Conservation (phyloP, 2,797 vertebrate genomes). For the Cacajao melanocephalus region DNA sequence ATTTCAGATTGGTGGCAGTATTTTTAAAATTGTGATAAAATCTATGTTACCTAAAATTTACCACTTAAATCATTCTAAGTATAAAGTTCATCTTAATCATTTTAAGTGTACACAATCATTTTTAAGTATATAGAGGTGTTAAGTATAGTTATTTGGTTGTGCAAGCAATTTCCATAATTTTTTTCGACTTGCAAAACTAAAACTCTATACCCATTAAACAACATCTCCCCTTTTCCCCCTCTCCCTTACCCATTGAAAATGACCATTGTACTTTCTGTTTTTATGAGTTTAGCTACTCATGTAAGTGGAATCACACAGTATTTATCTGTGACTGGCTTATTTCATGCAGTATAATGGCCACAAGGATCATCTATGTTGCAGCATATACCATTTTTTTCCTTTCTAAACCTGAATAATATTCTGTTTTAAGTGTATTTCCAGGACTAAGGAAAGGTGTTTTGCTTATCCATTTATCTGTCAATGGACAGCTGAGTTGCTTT, state of each 20-base stretch:
- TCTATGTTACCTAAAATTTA: background rate
- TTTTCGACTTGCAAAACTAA: background rate
- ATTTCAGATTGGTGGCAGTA: background rate
- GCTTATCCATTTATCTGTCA: background rate
- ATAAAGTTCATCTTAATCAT: background rate
- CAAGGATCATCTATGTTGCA: background rate
- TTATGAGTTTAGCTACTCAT: background rate
- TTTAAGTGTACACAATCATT: background rate
- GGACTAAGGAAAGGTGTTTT: background rate
- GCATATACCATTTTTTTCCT: background rate
- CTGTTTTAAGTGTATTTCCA: background rate
- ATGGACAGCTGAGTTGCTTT: background rate
- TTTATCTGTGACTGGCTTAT: background rate
- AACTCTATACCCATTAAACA: background rate
- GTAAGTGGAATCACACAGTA: background rate
- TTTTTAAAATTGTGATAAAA: constrained; percentile 25
- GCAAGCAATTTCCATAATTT: background rate
- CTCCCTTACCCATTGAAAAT: background rate
- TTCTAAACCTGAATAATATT: background rate
- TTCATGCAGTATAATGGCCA: background rate
- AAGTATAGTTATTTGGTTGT: background rate
- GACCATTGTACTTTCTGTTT: background rate
- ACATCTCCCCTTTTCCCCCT: background rate
- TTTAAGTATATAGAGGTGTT: background rate
- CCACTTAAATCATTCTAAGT: background rate